Conservation (phyloP, 1,140 invertebrate species). For the Fopius arisanus region DNA sequence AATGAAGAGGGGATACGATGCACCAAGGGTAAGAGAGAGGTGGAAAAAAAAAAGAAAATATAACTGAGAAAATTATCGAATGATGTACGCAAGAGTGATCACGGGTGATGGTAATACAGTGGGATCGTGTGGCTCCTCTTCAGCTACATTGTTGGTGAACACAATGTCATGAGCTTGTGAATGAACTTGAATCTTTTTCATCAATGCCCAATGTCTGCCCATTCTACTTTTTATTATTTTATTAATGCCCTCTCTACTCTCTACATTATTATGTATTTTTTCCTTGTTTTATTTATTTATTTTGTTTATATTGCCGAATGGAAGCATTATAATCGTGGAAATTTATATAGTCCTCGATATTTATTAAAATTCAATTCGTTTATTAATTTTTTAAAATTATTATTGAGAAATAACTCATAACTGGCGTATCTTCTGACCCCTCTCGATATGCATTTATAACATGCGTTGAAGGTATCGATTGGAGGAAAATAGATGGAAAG, state of each 20-base stretch:
- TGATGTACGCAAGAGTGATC: constrained; percentile 57
- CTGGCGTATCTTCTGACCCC: too few relatives aligned
- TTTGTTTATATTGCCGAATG: too few relatives aligned
- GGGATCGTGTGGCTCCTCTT: constrained; percentile 33
- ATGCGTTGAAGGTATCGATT: background rate
- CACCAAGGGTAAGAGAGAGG: background rate
- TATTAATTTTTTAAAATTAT: background rate
- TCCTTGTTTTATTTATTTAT: too few relatives aligned
- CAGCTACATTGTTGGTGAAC: constrained; percentile 47
- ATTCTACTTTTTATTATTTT: constrained; percentile 29
- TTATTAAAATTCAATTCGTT: too few relatives aligned
- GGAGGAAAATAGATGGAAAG: background rate
- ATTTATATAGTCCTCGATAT: too few relatives aligned
- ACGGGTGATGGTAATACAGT: constrained; percentile 35
- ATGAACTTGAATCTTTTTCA: constrained; percentile 21
- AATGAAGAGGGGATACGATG: constrained; percentile 5
- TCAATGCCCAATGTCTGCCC: constrained; percentile 21
- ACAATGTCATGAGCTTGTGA: constrained; percentile 43
- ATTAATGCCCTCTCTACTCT: constrained; percentile 1
- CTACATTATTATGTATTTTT: too few relatives aligned
- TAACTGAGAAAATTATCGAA: constrained; percentile 61
- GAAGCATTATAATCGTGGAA: too few relatives aligned
- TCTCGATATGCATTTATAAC: too few relatives aligned
- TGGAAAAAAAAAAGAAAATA: background rate
- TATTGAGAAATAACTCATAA: background rate